Percentiles rank a stretch among this genome's conserved stretches.
Evolutionary conservation across 2,888 invertebrate genomes (phyloP).

Genomic region (Plusia festucae): DNA sequence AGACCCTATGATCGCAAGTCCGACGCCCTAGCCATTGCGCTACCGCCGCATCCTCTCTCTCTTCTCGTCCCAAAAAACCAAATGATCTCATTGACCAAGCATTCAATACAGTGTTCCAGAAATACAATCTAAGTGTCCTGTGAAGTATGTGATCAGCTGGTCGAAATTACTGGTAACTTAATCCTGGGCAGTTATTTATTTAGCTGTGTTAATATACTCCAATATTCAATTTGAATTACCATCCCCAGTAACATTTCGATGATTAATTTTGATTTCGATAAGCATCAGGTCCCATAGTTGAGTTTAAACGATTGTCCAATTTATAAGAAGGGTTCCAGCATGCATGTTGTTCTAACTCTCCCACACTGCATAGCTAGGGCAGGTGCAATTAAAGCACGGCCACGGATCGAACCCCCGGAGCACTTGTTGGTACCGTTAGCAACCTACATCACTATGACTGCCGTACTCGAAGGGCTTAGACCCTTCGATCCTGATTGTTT

Average conservation of each 20-base stretch:
- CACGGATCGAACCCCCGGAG: constrained; percentile 37
- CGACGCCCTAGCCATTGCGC: too few relatives aligned
- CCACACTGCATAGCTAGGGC: constrained; percentile 27
- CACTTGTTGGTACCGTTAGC: constrained; percentile 51
- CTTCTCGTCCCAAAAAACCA: too few relatives aligned
- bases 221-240: too few relatives aligned
- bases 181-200: neutral
- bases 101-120: too few relatives aligned
- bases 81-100: too few relatives aligned
- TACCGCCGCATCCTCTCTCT: too few relatives aligned
- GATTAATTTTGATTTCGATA: too few relatives aligned
- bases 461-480: neutral
- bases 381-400: constrained; percentile 32
- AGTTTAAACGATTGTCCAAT: too few relatives aligned
- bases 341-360: constrained; percentile 8
- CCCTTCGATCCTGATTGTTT: neutral
- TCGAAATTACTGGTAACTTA: neutral
- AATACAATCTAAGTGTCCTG: neutral
- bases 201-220: neutral
- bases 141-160: neutral
- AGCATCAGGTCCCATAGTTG: too few relatives aligned
- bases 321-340: constrained; percentile 7
- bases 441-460: constrained; percentile 32
- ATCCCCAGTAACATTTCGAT: too few relatives aligned
- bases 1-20: too few relatives aligned